Evolutionary conservation across 92 coral and sea anemone species (phyloP), one percentile per base, ranked within the genome.

Genomic region (Bergia sp.): DNA sequence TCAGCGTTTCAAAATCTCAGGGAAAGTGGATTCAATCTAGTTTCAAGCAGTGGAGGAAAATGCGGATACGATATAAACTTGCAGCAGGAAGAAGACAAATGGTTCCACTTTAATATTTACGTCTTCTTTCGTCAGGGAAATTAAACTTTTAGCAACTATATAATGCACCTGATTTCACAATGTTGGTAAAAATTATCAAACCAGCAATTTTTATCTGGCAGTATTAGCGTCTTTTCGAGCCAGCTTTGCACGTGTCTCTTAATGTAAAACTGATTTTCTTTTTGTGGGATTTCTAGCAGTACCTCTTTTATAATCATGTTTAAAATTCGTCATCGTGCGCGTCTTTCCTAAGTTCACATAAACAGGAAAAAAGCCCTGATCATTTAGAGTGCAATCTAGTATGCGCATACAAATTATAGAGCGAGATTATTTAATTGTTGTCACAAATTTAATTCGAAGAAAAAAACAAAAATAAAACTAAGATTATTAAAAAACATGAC

Each of bases 81-180:
- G 11, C 93, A 94, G 18, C 81, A 91, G 72, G 97, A 94, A 23
- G 99, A 95, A 42, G 98, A 95, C 41, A 95, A 89, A 84, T 97
- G 99, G 99, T 92, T 91, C 69, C 96, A 97, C 82, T 97, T 97
- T 45, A 89, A 90, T 38, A 93, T 96, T 38, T 91, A 90, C 42
- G 92, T 93, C 23, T 97, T 97, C 80, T 65, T 96, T 61, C 94
- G 99, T 36, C 77, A 86, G 82, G 57, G 74, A 86, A 55, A 53
- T 39, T 76, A 10, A 47, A 16, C 61, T 83, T 83, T 83, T 67
- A 41, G n/a, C 80, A 44, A n/a, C 80, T 6, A 4, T 41, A n/a
- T 39, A 76, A 42, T 4, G 45, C 77, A 61, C 69, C 69, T 3
- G 69, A 74, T 38, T 74, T 40, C 7, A 4, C 49, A 15, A 15